These are phyloP conservation scores for Stenchaetothrips biformis DNA, from an alignment of 2,888 invertebrate genomes.

Conservation along the genomic window DNA sequence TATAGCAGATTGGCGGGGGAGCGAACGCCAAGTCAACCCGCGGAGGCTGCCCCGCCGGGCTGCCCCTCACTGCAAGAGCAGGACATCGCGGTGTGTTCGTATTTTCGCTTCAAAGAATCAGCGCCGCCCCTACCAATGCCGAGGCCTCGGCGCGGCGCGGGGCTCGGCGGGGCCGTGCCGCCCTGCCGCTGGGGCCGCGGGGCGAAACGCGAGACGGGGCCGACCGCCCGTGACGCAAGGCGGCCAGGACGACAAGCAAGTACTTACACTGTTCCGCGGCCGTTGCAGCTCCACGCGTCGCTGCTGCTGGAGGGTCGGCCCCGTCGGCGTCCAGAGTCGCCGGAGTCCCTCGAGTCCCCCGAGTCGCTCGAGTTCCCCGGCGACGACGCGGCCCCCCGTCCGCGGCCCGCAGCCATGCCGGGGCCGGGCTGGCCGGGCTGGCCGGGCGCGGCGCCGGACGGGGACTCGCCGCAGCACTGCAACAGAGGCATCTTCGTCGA, in stretches of 20 bases:
- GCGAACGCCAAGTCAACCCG: constrained; percentile 28
- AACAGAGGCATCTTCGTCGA: background rate
- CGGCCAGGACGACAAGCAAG: background rate
- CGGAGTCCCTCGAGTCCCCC: background rate
- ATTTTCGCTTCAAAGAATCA: background rate
- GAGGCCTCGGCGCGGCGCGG: background rate
- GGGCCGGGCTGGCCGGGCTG: background rate
- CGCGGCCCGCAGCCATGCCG: too few relatives aligned
- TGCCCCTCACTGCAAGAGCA: too few relatives aligned
- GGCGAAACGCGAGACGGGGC: background rate
- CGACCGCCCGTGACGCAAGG: background rate
- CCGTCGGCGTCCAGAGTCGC: background rate
- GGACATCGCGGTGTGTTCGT: too few relatives aligned
- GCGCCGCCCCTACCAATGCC: background rate
- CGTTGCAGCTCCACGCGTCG: background rate
- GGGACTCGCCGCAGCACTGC: background rate
- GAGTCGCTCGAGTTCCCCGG: background rate
- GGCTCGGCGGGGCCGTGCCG: background rate
- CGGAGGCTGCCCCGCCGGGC: constrained; percentile 32
- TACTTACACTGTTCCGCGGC: background rate
- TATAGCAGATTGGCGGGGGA: constrained; percentile 7
- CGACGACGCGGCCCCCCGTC: too few relatives aligned
- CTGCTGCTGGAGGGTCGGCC: background rate
- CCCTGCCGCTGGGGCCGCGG: background rate
- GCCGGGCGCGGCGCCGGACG: background rate